Percentiles rank a stretch among this genome's conserved stretches.
These are phyloP conservation scores for Murina feae DNA, from an alignment of 2,113 vertebrate species.

Conservation along the genomic window DNA sequence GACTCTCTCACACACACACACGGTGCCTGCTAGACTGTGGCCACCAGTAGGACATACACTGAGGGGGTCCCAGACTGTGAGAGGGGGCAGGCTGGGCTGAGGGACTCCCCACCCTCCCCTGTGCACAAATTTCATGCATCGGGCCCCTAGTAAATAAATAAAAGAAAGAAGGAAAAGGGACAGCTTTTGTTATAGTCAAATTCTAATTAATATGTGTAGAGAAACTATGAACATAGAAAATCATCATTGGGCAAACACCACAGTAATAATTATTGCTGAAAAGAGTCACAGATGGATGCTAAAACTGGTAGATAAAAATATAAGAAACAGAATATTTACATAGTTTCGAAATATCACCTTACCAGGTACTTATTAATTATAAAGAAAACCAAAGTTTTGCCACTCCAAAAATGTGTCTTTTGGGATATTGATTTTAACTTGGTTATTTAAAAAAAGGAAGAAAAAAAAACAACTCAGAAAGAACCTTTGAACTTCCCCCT, in stretches of 20 bases:
- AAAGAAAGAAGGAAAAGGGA: not conserved
- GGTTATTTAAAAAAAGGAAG: not conserved
- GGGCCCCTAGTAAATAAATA: not conserved
- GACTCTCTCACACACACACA: too few relatives aligned
- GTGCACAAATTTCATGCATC: too few relatives aligned
- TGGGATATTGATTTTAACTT: not conserved
- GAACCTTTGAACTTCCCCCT: not conserved
- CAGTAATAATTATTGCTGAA: not conserved
- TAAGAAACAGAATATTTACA: not conserved
- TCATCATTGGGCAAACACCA: not conserved
- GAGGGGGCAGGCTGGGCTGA: too few relatives aligned
- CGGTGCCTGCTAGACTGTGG: too few relatives aligned
- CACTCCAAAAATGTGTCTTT: not conserved
- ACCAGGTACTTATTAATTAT: not conserved
- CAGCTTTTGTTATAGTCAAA: not conserved
- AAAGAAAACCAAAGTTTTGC: not conserved
- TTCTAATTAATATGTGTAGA: constrained; percentile 1
- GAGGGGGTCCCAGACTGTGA: too few relatives aligned
- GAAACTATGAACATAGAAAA: constrained; percentile 14
- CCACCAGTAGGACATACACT: too few relatives aligned
- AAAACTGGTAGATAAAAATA: constrained; percentile 8
- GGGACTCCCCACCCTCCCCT: too few relatives aligned
- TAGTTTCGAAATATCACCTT: not conserved
- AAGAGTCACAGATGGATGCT: constrained; percentile 25
- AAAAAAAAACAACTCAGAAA: not conserved